A percentile compares a stretch with the other conserved stretches of the same genome.
Conservation (phyloP, 1,140 invertebrate species). For the Lutraria rhynchaena region DNA sequence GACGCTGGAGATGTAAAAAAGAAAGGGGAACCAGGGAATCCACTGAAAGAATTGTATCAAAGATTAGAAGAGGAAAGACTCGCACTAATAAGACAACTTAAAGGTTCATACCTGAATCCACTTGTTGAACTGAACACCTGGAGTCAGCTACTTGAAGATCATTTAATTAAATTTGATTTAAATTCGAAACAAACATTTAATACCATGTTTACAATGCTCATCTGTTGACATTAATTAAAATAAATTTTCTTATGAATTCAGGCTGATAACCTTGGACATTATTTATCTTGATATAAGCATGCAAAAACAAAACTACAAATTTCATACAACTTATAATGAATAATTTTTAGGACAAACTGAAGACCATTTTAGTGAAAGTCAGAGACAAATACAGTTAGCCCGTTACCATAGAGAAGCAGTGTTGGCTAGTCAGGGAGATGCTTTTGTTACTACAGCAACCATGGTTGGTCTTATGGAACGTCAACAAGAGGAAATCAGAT, state of each 20-base stretch:
- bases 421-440: constrained; percentile 57
- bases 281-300: too few relatives aligned
- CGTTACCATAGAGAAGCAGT: constrained; percentile 66
- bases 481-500: constrained; percentile 61
- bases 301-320: too few relatives aligned
- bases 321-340: too few relatives aligned
- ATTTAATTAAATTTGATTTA: too few relatives aligned
- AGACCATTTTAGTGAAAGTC: constrained; percentile 63
- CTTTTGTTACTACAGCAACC: constrained; percentile 63
- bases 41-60: constrained; percentile 25
- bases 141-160: too few relatives aligned
- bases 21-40: constrained; percentile 34
- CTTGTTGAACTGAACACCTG: too few relatives aligned
- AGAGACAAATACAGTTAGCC: constrained; percentile 62
- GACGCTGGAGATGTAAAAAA: constrained; percentile 34
- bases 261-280: too few relatives aligned
- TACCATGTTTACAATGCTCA: too few relatives aligned
- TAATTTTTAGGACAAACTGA: constrained; percentile 63
- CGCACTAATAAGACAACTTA: constrained; percentile 34
- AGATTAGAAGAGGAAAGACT: constrained; percentile 45
- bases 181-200: too few relatives aligned
- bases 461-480: constrained; percentile 70
- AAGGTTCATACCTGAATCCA: too few relatives aligned
- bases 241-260: too few relatives aligned
- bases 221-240: too few relatives aligned